A percentile compares a stretch with the other conserved stretches of the same genome.
phyloP scores from a whole-genome alignment of 1,140 invertebrate species.

The Neotoxoptera formosana region DNA sequence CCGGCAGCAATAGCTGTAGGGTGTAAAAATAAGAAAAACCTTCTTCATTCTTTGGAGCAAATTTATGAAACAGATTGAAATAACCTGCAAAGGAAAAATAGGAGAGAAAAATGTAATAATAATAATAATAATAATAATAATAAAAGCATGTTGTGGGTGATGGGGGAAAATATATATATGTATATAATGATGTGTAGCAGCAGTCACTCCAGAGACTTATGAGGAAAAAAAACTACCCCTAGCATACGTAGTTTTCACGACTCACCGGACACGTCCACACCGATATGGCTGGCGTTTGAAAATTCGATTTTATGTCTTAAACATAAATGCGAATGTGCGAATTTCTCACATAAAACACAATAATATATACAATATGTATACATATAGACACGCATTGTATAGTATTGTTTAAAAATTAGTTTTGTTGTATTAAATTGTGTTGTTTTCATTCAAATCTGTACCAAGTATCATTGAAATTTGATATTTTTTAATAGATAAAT shows the following conservation, averaged over 20 bases:
- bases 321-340: neutral
- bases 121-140: constrained; percentile 35
- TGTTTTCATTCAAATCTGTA: neutral
- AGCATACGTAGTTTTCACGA: constrained; percentile 33
- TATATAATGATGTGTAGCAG: constrained; percentile 27
- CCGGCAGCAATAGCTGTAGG: neutral
- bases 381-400: neutral
- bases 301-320: constrained; percentile 51
- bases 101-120: constrained; percentile 14
- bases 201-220: neutral
- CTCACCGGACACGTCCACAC: constrained; percentile 46
- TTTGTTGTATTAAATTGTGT: neutral
- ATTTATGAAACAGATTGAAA: constrained; percentile 38
- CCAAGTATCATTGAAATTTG: neutral
- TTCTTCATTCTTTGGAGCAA: neutral
- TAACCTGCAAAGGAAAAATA: neutral
- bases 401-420: neutral
- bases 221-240: neutral
- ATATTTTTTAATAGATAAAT: neutral
- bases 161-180: neutral
- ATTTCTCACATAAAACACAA: neutral
- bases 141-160: neutral
- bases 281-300: neutral
- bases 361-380: neutral
- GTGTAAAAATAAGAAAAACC: constrained; percentile 7